These are phyloP conservation scores for Willowsia nigromaculata DNA, from an alignment of 2,888 invertebrate species.

Conservation along the genomic window DNA sequence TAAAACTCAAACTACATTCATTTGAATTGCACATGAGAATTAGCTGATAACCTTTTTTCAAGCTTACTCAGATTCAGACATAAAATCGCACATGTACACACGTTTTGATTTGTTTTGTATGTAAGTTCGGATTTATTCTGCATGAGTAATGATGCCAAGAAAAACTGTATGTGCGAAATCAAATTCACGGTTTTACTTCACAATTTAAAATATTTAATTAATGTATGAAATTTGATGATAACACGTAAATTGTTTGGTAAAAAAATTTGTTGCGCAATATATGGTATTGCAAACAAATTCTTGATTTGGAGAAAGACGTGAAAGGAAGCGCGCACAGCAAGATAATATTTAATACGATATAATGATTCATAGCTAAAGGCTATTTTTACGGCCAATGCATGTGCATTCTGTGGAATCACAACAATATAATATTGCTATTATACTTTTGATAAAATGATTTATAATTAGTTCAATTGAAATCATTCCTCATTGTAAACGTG, in stretches of 20 bases:
- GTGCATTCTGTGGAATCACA: too few relatives aligned
- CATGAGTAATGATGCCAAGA: slow-evolving; percentile 19
- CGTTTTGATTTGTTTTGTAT: background rate
- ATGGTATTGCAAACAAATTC: background rate
- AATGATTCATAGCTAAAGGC: background rate
- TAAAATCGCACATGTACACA: background rate
- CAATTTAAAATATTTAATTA: slow-evolving; percentile 18
- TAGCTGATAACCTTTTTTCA: too few relatives aligned
- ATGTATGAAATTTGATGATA: background rate
- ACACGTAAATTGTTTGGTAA: background rate
- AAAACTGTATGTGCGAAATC: background rate
- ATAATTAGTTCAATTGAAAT: too few relatives aligned
- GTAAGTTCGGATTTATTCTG: slow-evolving; percentile 2
- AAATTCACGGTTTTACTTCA: background rate
- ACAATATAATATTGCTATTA: too few relatives aligned
- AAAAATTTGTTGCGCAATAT: background rate
- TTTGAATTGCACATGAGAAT: background rate
- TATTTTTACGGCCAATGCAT: background rate
- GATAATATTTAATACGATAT: background rate
- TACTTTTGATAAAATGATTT: too few relatives aligned
- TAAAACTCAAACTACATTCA: background rate
- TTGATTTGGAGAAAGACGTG: too few relatives aligned
- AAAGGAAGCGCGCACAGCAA: too few relatives aligned
- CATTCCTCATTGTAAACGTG: too few relatives aligned
- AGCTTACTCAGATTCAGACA: too few relatives aligned